Base-by-base conservation (phyloP, 2,113 vertebrate species). In the Haemorhous mexicanus region DNA sequence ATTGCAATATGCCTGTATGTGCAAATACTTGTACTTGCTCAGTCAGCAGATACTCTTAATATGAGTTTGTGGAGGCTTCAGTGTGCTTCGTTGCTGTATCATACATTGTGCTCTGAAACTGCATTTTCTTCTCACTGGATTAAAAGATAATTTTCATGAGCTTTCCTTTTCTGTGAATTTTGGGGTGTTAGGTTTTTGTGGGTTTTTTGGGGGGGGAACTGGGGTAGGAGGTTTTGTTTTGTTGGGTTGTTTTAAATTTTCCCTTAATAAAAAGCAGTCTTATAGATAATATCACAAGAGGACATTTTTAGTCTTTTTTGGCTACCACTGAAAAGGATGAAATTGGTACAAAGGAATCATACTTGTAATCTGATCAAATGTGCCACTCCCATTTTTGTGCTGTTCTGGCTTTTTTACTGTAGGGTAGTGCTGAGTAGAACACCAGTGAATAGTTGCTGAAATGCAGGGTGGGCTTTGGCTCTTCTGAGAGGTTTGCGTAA, bases 361-460 rank as follows among this genome's bases (percentile, higher is more conserved):
- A 82, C 16, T 87, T 35, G 17, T 72, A 63, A 37, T 75, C 68
- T 66, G 68, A 61, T 67, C 46, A 64, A 84, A 90, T 4, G 52
- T 81, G 95, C 95, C 96, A 90, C 94, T 97, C 95, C 96, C 88
- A 76, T 87, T 93, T 81, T 81, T 88, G 44, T 84, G 85, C 90
- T 91, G 68, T 9, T 90, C 52, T 86, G 72, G 49, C 68, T 93
- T 61, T 86, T 89, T 92, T 84, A 13, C 58, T 46, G 23, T 62
- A 72, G 44, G 22, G 28, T 72, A 75, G 19, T 82, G 88, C 84
- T 75, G 68, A 78, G 63, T 28, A 63, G 59, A 89, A 32, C 28
- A 37, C 1, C 76, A 49, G 49, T 62, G 44, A 56, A 23, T 56
- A 26, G n/a, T 84, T 61, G 44, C 70, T 75, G 84, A 92, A 87